phyloP scores from a whole-genome alignment of 2,888 invertebrate species.

The Steinernema carpocapsae region DNA sequence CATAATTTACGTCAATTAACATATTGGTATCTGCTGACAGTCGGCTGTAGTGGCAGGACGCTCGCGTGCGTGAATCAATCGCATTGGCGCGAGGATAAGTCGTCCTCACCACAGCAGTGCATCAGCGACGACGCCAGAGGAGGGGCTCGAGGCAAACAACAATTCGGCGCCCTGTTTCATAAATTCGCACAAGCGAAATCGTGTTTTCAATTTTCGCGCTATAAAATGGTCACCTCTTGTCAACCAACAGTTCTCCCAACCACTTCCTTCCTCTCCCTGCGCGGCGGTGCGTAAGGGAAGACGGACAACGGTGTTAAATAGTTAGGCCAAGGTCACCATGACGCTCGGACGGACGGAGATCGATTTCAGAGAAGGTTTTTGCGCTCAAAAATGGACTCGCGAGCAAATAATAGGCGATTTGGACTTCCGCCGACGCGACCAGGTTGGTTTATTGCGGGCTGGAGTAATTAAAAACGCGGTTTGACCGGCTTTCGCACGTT shows the following conservation, averaged over 20 bases:
- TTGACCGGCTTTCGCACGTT: no score
- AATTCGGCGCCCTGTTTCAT: neutral
- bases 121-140: neutral
- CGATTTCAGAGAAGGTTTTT: constrained; percentile 16
- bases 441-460: no score
- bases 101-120: neutral
- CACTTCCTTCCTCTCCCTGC: no score
- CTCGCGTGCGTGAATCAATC: constrained; percentile 11
- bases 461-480: no score
- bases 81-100: neutral
- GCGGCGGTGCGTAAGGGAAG: neutral
- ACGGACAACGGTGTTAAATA: constrained; percentile 28
- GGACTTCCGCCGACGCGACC: neutral
- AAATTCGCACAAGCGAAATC: neutral
- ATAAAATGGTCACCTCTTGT: constrained; percentile 6
- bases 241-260: neutral
- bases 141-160: neutral
- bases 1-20: constrained; percentile 31
- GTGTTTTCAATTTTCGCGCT: neutral
- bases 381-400: no score
- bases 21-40: constrained; percentile 5
- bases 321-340: constrained; percentile 31
- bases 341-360: constrained; percentile 4
- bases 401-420: neutral
- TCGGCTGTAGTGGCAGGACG: neutral